phyloP scores from a whole-genome alignment of 30 jellyfish, hydroid and myxozoan species.

The Hydra vulgaris region DNA sequence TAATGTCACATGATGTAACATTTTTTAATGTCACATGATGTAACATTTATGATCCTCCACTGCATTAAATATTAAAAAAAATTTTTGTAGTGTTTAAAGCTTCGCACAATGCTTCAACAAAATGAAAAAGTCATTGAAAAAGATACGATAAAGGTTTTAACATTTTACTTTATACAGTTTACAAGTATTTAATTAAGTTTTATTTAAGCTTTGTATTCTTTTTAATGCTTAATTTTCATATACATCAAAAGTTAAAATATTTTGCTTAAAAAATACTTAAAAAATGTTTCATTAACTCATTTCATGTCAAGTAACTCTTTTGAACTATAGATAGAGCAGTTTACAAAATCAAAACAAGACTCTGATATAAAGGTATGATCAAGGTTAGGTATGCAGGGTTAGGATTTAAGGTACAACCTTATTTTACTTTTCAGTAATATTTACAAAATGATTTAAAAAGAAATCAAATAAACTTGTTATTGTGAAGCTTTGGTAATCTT shows the following conservation, averaged over 20 bases:
- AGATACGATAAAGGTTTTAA: constrained; percentile 32
- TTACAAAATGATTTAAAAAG: too few species aligned
- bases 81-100: constrained; percentile 64
- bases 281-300: background rate
- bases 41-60: too few species aligned
- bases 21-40: too few species aligned
- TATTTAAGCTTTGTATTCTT: too few species aligned
- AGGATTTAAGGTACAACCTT: too few species aligned
- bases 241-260: too few species aligned
- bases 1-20: too few species aligned
- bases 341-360: constrained; percentile 14
- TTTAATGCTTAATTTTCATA: too few species aligned
- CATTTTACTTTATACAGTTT: background rate
- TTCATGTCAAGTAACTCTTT: background rate
- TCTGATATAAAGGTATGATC: constrained; percentile 2
- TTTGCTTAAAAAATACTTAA: too few species aligned
- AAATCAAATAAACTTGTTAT: background rate
- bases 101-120: constrained; percentile 49
- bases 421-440: background rate
- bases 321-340: constrained; percentile 13
- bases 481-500: background rate
- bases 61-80: too few species aligned
- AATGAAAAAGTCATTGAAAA: constrained; percentile 41
- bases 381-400: too few species aligned
- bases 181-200: background rate